Evolutionary conservation across 2,113 vertebrate species (phyloP).

Genomic region (Australoheros scitulus): DNA sequence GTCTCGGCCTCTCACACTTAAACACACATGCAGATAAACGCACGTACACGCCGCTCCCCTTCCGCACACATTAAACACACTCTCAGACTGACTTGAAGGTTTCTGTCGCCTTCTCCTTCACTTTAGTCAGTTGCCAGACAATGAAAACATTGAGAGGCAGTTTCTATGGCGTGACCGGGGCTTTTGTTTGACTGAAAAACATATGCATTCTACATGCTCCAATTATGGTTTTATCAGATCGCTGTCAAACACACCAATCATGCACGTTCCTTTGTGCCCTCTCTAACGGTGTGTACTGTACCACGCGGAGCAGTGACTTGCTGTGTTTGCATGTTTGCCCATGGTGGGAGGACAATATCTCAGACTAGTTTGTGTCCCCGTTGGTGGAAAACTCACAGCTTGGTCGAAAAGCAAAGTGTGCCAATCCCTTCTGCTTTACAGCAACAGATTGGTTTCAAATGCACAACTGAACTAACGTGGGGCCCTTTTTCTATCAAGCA

Average conservation of each 20-base stretch:
- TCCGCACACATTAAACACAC: slow-evolving; percentile 63
- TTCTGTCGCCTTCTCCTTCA: slow-evolving; percentile 57
- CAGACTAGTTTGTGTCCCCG: slow-evolving; percentile 57
- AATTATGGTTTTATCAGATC: slow-evolving; percentile 80
- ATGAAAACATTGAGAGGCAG: slow-evolving; percentile 70
- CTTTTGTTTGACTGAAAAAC: slow-evolving; percentile 77
- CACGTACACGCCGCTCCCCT: slow-evolving; percentile 41
- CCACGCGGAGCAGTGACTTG: slow-evolving; percentile 85
- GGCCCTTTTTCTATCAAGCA: slow-evolving; percentile 8
- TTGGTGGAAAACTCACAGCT: slow-evolving; percentile 53
- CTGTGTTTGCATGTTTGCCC: slow-evolving; percentile 91
- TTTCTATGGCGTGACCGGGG: slow-evolving; percentile 72
- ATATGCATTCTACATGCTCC: slow-evolving; percentile 76
- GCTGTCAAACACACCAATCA: slow-evolving; percentile 76
- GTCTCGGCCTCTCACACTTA: slow-evolving; percentile 39
- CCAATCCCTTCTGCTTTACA: slow-evolving; percentile 36
- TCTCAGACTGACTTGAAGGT: slow-evolving; percentile 53
- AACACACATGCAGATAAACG: slow-evolving; percentile 19
- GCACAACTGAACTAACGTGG: slow-evolving; percentile 33
- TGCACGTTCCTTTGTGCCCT: slow-evolving; percentile 68
- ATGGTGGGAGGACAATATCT: slow-evolving; percentile 83
- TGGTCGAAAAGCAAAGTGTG: slow-evolving; percentile 60
- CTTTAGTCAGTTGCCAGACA: slow-evolving; percentile 72
- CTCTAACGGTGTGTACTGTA: slow-evolving; percentile 81
- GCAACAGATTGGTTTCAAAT: slow-evolving; percentile 69